Evolutionary conservation across 2,113 vertebrate genomes (phyloP).

Genomic region (Geococcyx californianus): DNA sequence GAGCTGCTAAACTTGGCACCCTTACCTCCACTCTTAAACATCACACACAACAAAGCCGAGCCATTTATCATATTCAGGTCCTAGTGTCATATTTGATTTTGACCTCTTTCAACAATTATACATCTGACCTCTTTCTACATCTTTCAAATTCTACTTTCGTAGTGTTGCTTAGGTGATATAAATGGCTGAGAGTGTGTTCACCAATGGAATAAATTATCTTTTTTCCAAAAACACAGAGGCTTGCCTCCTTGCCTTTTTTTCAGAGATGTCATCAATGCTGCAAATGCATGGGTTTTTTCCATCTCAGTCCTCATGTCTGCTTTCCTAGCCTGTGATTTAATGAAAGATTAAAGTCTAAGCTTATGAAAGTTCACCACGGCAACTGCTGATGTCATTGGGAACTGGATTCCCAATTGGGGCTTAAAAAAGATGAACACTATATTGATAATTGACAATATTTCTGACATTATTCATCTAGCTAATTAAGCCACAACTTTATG

Average conservation of each 20-base stretch:
- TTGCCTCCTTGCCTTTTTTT: neutral
- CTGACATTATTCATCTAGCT: neutral
- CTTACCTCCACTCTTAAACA: neutral
- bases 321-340: constrained; percentile 30
- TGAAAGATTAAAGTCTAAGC: constrained; percentile 45
- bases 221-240: neutral
- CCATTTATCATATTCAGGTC: neutral
- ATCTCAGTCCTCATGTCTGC: neutral
- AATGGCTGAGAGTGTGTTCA: neutral
- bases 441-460: constrained; percentile 40
- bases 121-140: neutral
- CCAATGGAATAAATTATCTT: neutral
- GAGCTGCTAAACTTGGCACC: neutral
- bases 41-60: neutral
- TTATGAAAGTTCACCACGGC: constrained; percentile 51
- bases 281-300: neutral
- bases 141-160: neutral
- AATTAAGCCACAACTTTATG: neutral
- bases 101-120: neutral
- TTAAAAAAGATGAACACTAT: constrained; percentile 1
- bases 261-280: neutral
- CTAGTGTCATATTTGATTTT: neutral
- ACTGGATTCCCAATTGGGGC: neutral
- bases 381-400: constrained; percentile 56
- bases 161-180: neutral